phyloP scores from a whole-genome alignment of 2,888 invertebrate genomes.

The Acanthosepion esculentum region DNA sequence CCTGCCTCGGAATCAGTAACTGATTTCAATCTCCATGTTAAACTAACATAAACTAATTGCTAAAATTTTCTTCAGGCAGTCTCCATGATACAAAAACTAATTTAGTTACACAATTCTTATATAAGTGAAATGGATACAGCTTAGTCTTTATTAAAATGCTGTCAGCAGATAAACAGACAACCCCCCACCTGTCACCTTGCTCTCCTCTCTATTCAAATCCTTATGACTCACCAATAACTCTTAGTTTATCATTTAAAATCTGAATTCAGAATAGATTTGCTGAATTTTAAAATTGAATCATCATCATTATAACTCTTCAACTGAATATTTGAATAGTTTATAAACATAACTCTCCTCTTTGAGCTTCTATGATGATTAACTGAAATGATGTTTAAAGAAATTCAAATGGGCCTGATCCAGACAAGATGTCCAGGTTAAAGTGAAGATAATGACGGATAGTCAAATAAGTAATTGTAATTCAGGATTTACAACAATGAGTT shows the following conservation, averaged over 20 bases:
- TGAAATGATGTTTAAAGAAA: neutral
- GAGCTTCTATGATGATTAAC: neutral
- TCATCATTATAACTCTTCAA: neutral
- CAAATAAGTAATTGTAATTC: slow-evolving; percentile 33
- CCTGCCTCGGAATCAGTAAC: too few relatives aligned
- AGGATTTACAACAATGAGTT: slow-evolving; percentile 11
- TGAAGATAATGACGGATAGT: slow-evolving; percentile 14
- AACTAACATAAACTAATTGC: too few relatives aligned
- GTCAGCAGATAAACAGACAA: too few relatives aligned
- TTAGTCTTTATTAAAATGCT: too few relatives aligned
- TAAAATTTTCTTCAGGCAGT: too few relatives aligned
- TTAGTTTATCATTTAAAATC: neutral
- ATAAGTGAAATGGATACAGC: too few relatives aligned
- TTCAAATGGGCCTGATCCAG: neutral
- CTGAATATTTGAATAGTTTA: slow-evolving; percentile 20
- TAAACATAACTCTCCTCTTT: neutral
- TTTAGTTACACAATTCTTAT: too few relatives aligned
- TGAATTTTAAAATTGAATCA: neutral
- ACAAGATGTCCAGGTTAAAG: slow-evolving; percentile 21
- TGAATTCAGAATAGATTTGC: neutral
- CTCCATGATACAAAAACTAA: too few relatives aligned
- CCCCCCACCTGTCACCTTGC: too few relatives aligned
- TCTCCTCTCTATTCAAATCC: neutral
- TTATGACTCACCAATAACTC: neutral
- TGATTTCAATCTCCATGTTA: too few relatives aligned